phyloP scores from a whole-genome alignment of 2,888 invertebrate species.

The Catonia carolina region DNA sequence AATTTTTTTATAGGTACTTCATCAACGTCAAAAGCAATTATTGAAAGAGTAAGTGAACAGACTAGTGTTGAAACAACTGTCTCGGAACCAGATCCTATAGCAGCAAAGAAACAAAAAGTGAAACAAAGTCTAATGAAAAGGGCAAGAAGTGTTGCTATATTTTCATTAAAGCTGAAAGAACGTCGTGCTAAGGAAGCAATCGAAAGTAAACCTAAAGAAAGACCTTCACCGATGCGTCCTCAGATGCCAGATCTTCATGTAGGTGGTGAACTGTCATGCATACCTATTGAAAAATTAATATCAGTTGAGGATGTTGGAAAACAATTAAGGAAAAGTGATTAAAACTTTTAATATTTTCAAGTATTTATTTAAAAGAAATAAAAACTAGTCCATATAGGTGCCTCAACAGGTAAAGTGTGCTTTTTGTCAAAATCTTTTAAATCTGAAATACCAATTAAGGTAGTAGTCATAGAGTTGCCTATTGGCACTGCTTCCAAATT shows the following conservation, averaged over 20 bases:
- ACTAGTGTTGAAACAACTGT: slow-evolving; percentile 16
- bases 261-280: slow-evolving; percentile 70
- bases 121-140: slow-evolving; percentile 75
- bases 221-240: slow-evolving; percentile 17
- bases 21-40: background rate
- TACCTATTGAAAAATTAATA: slow-evolving; percentile 71
- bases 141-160: slow-evolving; percentile 77
- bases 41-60: slow-evolving; percentile 4
- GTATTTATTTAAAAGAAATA: too few relatives aligned
- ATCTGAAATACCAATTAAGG: too few relatives aligned
- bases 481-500: too few relatives aligned
- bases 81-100: slow-evolving; percentile 37
- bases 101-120: slow-evolving; percentile 57
- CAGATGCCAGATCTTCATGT: slow-evolving; percentile 22
- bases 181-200: slow-evolving; percentile 72
- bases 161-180: slow-evolving; percentile 71
- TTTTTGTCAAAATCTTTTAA: too few relatives aligned
- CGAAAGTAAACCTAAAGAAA: slow-evolving; percentile 42
- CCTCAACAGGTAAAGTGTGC: too few relatives aligned
- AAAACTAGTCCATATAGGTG: too few relatives aligned
- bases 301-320: slow-evolving; percentile 45
- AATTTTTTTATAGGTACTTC: slow-evolving; percentile 8
- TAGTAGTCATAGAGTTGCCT: too few relatives aligned
- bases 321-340: background rate
- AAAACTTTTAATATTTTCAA: too few relatives aligned